These are phyloP conservation scores for Patella pellucida DNA, from an alignment of 2,888 invertebrate genomes.

Conservation along the genomic window DNA sequence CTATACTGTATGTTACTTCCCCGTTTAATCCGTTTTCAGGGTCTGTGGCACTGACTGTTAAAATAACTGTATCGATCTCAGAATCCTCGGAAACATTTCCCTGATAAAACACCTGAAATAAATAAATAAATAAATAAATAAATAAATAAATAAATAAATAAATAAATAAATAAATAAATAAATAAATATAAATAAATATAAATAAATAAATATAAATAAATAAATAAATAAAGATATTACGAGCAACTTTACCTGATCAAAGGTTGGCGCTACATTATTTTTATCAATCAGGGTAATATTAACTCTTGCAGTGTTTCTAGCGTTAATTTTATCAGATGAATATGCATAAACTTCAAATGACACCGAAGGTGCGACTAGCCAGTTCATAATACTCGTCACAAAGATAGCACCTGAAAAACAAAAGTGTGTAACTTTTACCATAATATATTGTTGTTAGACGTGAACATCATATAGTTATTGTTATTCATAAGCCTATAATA, in stretches of 20 bases:
- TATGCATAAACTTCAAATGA: slow-evolving; percentile 35
- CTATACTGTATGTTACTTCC: not conserved
- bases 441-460: no score
- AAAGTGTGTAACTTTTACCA: no score
- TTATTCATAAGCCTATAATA: no score
- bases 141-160: not conserved
- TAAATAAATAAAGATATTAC: no score
- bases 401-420: slow-evolving; percentile 22
- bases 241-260: slow-evolving; percentile 12
- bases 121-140: not conserved
- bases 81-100: not conserved
- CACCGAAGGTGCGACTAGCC: slow-evolving; percentile 26
- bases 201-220: no score
- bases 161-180: no score
- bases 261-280: slow-evolving; percentile 11
- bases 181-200: no score
- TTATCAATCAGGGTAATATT: slow-evolving; percentile 5
- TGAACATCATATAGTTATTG: no score
- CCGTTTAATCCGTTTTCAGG: not conserved
- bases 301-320: not conserved
- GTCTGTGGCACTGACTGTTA: not conserved
- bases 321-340: slow-evolving; percentile 13
- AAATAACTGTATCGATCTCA: not conserved
- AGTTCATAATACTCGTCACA: slow-evolving; percentile 31
- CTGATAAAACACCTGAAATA: not conserved